A percentile compares a stretch with the other conserved stretches of the same genome.
Evolutionary conservation across 2,888 invertebrate genomes (phyloP).

Genomic region (Oegoconia quadripuncta): DNA sequence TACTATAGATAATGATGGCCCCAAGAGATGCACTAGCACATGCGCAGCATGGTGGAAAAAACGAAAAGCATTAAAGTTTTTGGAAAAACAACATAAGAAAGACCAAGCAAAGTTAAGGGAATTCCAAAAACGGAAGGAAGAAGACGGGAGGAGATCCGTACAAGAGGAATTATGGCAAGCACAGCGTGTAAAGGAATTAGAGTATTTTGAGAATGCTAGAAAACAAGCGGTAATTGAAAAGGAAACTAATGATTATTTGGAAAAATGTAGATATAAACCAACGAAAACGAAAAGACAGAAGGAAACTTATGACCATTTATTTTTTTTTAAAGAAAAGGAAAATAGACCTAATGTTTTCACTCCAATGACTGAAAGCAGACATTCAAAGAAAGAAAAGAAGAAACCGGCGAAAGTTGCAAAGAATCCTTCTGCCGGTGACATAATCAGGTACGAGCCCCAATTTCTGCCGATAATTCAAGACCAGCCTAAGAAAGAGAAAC

Average conservation of each 20-base stretch:
- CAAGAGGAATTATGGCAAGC: constrained; percentile 18
- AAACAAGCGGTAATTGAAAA: constrained; percentile 4
- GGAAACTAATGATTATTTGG: constrained; percentile 6
- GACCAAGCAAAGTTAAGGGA: constrained; percentile 13
- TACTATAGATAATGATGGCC: constrained; percentile 15
- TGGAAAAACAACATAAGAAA: constrained; percentile 16
- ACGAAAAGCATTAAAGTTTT: constrained; percentile 23
- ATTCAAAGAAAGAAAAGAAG: no score
- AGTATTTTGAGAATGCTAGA: constrained; percentile 13
- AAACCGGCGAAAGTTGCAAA: no score
- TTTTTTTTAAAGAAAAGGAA: no score
- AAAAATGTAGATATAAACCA: constrained; percentile 8
- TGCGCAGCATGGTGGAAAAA: no score
- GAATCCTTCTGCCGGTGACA: no score
- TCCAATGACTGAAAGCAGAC: no score
- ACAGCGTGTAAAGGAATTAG: constrained; percentile 15
- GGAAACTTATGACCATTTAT: no score
- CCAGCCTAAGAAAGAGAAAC: no score
- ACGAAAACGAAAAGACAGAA: constrained; percentile 1
- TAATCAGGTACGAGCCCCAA: no score
- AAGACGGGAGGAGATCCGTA: constrained; percentile 11
- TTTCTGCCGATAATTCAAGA: no score
- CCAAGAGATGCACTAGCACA: constrained; percentile 34
- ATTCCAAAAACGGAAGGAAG: constrained; percentile 3
- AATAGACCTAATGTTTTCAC: no score